Evolutionary conservation across 2,888 invertebrate genomes (phyloP), one percentile per base, ranked within the genome.

Genomic region (Lomographa bimaculata): DNA sequence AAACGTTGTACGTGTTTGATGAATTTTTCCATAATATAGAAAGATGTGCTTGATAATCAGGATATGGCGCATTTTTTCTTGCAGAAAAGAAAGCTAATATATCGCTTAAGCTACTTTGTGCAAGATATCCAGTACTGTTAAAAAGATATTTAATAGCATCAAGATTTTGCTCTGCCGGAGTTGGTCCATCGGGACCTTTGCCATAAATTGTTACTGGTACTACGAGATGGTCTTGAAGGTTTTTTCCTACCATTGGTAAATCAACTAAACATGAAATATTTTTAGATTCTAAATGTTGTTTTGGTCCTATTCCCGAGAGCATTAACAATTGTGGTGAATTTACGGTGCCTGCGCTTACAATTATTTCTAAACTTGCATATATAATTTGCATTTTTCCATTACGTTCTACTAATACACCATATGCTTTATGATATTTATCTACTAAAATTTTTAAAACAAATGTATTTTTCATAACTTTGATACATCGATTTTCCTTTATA

Each of bases 91-190:
- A 75, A 7, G 70, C 61, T 4, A 58, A 3, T 3, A 68, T 91
- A 71, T 95, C 94, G 29, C 91, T 81, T 6, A 91, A 84, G 1
- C 73, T 80, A 2, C 71, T 75, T 27, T 80, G 75, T 1, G 86
- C 80, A 43, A 91, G 62, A 4, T 75, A 75, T 0, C 92, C 94
- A 7, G 61, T 83, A 6, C 80, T 81, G 40, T 87, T 82, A 30
- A 79, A 78, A 1, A 90, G 63, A 61, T 92, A 94, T 1, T 83
- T 45, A 2, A 85, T 65, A 0, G 73, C 48, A 23, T 84, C 81
- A 7, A 81, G 73, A 6, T 73, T 32, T 16, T 35, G 23, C 10
- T 74, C 61, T 0, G 59, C 50, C 0, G 56, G 46, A 16, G 62
- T 49, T 34, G 65, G 57, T 10, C 54, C 57, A 5, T 50, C 50